Conservation (phyloP, 92 coral and sea anemone species). For the Umimayanthus kanabou region DNA sequence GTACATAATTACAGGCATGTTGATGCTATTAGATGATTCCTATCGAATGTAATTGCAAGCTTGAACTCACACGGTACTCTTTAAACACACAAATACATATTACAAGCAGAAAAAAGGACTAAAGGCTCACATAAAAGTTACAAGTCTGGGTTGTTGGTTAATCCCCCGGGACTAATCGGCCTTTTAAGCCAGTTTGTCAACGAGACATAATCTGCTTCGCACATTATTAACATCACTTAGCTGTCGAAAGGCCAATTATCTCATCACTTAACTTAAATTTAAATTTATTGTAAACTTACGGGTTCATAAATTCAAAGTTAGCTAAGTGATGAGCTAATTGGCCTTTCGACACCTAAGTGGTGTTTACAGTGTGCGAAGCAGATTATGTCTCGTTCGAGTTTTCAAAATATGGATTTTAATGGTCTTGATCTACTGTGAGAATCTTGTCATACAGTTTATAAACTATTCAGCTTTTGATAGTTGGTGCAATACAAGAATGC, state of each 20-base stretch:
- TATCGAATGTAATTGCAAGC: neutral
- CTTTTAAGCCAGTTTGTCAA: no score
- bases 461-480: no score
- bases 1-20: neutral
- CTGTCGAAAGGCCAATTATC: constrained; percentile 6
- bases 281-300: neutral
- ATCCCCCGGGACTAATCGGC: neutral
- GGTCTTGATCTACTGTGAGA: neutral
- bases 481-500: no score
- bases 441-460: no score
- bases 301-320: neutral
- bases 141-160: neutral
- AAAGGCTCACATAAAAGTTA: no score
- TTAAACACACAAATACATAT: neutral
- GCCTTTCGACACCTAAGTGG: neutral
- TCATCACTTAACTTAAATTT: neutral
- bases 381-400: neutral
- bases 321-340: neutral
- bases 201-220: neutral
- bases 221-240: constrained; percentile 1
- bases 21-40: neutral
- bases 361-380: constrained; percentile 5
- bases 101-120: no score
- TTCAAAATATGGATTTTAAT: neutral
- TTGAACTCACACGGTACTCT: neutral